Percentiles rank a stretch among this genome's conserved stretches.
These are phyloP conservation scores for Colius striatus DNA, from an alignment of 2,113 vertebrate genomes.

Conservation along the genomic window DNA sequence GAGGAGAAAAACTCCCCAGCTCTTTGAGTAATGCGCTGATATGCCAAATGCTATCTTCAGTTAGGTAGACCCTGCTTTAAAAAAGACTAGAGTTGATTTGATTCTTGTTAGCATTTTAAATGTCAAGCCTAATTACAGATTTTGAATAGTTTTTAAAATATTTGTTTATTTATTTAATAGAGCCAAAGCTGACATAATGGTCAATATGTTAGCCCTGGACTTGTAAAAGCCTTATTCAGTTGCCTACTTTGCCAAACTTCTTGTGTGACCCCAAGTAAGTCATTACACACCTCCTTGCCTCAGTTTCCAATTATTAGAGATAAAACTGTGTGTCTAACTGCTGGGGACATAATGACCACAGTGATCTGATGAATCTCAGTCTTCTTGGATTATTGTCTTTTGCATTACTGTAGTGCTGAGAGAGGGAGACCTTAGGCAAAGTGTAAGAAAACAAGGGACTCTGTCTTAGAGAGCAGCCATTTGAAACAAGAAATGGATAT, in stretches of 20 bases:
- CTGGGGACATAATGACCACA: accelerated
- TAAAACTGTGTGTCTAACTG: neutral
- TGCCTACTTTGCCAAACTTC: neutral
- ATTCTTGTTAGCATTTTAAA: neutral
- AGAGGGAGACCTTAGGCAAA: neutral
- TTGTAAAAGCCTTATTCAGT: neutral
- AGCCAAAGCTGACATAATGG: neutral
- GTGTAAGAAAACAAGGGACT: neutral
- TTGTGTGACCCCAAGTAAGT: neutral
- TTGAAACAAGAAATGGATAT: neutral
- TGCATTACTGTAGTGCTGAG: neutral
- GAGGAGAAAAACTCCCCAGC: neutral
- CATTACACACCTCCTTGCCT: neutral
- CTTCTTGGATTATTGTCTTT: neutral
- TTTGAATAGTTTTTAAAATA: neutral
- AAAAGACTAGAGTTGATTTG: neutral
- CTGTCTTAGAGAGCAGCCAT: neutral
- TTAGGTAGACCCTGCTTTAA: neutral
- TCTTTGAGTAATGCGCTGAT: neutral
- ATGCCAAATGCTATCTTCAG: neutral
- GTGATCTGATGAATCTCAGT: neutral
- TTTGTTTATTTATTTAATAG: neutral
- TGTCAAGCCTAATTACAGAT: neutral
- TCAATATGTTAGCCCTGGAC: neutral
- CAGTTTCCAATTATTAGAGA: neutral